A percentile compares a stretch with the other conserved stretches of the same genome.
phyloP scores from a whole-genome alignment of 2,797 vertebrate species.

The Spheniscus humboldti region DNA sequence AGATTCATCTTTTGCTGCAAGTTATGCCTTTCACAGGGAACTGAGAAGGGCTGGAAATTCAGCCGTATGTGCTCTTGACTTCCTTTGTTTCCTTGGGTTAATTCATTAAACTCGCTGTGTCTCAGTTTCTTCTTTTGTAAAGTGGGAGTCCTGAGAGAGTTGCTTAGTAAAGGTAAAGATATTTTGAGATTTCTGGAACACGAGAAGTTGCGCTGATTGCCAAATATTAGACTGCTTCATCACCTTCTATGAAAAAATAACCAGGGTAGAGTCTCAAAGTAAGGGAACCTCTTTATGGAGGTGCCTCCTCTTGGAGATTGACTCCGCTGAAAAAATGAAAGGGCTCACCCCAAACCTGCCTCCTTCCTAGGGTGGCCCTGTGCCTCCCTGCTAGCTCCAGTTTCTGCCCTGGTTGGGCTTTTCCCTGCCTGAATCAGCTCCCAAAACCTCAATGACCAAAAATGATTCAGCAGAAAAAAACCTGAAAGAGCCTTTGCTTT shows the following conservation, averaged over 20 bases:
- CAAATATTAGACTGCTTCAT: neutral
- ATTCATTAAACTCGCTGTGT: neutral
- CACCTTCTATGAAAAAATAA: neutral
- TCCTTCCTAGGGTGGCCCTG: neutral
- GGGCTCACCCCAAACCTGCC: neutral
- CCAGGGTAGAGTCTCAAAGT: neutral
- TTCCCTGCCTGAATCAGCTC: neutral
- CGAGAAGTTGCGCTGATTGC: neutral
- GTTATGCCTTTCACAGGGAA: neutral
- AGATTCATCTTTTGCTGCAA: neutral
- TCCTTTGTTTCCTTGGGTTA: conserved; percentile 20
- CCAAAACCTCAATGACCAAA: neutral
- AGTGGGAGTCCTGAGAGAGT: neutral
- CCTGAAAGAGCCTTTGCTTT: neutral
- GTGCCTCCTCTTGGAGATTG: neutral
- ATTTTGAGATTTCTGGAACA: conserved; percentile 10
- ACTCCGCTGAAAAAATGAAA: neutral
- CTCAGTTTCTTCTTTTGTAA: neutral
- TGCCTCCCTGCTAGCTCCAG: neutral
- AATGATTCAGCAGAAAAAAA: neutral
- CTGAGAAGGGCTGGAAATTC: neutral
- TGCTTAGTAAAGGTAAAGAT: neutral
- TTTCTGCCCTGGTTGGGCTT: neutral
- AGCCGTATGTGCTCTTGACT: neutral
- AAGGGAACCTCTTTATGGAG: neutral